These are phyloP conservation scores for Limnephilus marmoratus DNA, from an alignment of 2,888 invertebrate species.

Conservation along the genomic window DNA sequence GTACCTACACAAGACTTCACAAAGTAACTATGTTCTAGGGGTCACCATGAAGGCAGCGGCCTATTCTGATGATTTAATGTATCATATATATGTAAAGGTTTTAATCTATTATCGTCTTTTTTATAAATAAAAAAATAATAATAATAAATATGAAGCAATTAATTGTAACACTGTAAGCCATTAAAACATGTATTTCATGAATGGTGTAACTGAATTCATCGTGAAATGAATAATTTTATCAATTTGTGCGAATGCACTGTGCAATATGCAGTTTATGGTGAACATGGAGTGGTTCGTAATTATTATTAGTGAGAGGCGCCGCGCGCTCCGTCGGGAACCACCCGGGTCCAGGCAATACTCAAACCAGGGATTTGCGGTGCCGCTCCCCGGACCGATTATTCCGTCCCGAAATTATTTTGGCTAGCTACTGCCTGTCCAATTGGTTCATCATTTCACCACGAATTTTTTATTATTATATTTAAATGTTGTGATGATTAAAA, in stretches of 20 bases:
- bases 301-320: neutral
- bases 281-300: neutral
- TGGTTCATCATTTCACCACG: neutral
- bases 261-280: neutral
- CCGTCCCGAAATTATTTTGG: neutral
- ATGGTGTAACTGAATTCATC: neutral
- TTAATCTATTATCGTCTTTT: no score
- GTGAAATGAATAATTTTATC: neutral
- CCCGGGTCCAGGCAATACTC: neutral
- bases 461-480: neutral
- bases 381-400: neutral
- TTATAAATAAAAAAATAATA: no score
- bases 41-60: no score
- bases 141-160: no score
- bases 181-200: neutral
- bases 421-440: neutral
- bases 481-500: neutral
- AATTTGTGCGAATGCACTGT: neutral
- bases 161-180: neutral
- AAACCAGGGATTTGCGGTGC: neutral
- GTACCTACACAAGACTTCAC: no score
- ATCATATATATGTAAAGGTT: no score
- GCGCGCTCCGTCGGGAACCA: neutral
- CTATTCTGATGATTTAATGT: no score
- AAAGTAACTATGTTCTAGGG: no score